A percentile compares a stretch with the other conserved stretches of the same genome.
Evolutionary conservation across 2,888 invertebrate species (phyloP).

Genomic region (Synergus gifuensis): DNA sequence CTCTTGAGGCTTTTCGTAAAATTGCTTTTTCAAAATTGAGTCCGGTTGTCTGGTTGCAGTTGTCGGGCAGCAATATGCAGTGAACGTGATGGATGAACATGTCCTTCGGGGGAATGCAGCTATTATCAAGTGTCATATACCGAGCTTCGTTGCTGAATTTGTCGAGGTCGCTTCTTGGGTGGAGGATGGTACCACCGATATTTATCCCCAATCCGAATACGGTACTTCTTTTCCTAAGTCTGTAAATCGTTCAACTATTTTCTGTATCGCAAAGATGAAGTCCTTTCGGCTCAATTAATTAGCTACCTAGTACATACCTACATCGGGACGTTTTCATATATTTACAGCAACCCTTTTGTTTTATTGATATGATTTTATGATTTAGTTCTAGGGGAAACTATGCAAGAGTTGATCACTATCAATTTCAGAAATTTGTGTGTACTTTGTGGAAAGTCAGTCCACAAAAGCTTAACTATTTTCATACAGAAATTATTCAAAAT

Average conservation of each 20-base stretch:
- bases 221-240: conserved; percentile 68
- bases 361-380: neutral
- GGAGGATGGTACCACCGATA: conserved; percentile 86
- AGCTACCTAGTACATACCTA: neutral
- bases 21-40: conserved; percentile 62
- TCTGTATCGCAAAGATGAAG: neutral
- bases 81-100: conserved; percentile 96
- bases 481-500: too few relatives aligned
- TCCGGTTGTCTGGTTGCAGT: conserved; percentile 83
- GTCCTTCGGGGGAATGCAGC: conserved; percentile 94
- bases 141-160: conserved; percentile 95
- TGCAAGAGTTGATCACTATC: too few relatives aligned
- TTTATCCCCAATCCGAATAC: conserved; percentile 80
- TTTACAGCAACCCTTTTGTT: neutral
- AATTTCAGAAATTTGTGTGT: too few relatives aligned
- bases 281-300: neutral
- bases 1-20: conserved; percentile 47
- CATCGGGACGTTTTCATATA: neutral
- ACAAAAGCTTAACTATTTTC: too few relatives aligned
- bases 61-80: conserved; percentile 92
- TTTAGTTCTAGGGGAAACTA: neutral
- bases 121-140: conserved; percentile 95
- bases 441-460: too few relatives aligned
- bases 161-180: conserved; percentile 92
- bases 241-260: neutral